These are phyloP conservation scores for Lasioglossum oenotherae DNA, from an alignment of 2,888 invertebrate genomes.

Conservation along the genomic window DNA sequence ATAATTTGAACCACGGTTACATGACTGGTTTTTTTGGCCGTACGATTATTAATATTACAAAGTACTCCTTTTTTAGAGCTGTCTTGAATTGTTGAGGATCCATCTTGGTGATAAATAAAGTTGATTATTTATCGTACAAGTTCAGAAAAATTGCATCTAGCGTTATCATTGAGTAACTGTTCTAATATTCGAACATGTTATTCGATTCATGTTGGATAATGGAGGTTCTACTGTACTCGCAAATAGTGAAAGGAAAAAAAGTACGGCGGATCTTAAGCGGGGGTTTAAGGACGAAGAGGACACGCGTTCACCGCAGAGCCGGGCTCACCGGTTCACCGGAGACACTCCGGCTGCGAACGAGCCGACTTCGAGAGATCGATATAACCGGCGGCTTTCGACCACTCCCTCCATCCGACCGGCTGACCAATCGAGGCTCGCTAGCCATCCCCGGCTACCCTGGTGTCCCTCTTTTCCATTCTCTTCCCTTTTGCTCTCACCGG, in stretches of 20 bases:
- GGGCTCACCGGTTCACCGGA: slow-evolving; percentile 53
- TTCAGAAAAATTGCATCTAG: background rate
- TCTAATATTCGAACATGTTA: background rate
- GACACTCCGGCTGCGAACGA: slow-evolving; percentile 60
- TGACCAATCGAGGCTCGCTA: slow-evolving; percentile 82
- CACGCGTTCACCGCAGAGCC: slow-evolving; percentile 58
- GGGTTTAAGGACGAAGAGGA: slow-evolving; percentile 56
- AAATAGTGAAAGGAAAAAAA: background rate
- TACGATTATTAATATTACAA: too few species aligned
- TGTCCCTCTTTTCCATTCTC: slow-evolving; percentile 68
- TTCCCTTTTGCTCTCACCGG: slow-evolving; percentile 71
- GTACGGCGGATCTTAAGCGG: background rate
- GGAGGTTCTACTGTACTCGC: background rate
- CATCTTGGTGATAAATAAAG: background rate
- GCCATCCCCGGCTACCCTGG: slow-evolving; percentile 76
- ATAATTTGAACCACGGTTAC: too few species aligned
- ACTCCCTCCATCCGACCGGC: slow-evolving; percentile 80
- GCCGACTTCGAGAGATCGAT: slow-evolving; percentile 80
- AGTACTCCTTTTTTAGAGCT: background rate
- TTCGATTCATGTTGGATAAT: background rate
- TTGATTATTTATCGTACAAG: background rate
- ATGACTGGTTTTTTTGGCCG: too few species aligned
- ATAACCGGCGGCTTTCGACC: slow-evolving; percentile 80
- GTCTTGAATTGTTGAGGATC: background rate
- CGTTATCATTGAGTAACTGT: background rate